Percentiles rank a stretch among this genome's conserved stretches.
Evolutionary conservation across 2,888 invertebrate species (phyloP).

Genomic region (Ophion obscuratus): DNA sequence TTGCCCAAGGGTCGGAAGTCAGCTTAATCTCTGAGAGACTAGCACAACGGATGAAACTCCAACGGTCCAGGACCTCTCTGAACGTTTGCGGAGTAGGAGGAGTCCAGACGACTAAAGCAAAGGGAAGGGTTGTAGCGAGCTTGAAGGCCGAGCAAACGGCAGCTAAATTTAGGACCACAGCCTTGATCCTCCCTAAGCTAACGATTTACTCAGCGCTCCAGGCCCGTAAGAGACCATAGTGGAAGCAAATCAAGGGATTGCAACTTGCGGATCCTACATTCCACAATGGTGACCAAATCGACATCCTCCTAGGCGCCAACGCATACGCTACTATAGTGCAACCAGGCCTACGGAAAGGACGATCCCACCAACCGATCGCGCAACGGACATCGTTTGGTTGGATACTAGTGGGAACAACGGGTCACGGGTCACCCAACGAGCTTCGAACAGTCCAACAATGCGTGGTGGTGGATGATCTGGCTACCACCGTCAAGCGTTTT

Average conservation of each 20-base stretch:
- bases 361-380: slow-evolving; percentile 2
- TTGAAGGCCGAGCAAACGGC: not conserved
- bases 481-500: slow-evolving; percentile 34
- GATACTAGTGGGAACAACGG: slow-evolving; percentile 34
- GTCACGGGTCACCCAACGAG: not conserved
- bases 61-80: not conserved
- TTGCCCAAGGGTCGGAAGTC: too few species aligned
- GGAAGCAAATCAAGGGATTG: slow-evolving; percentile 39
- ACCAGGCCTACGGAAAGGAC: slow-evolving; percentile 3
- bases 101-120: not conserved
- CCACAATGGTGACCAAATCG: slow-evolving; percentile 20
- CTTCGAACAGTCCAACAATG: not conserved
- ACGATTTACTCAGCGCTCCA: not conserved
- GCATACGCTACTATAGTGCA: slow-evolving; percentile 17
- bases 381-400: slow-evolving; percentile 49
- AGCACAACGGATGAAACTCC: too few species aligned
- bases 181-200: slow-evolving; percentile 22
- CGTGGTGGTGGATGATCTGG: not conserved
- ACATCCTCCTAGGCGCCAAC: slow-evolving; percentile 43
- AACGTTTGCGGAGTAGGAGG: not conserved
- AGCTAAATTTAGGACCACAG: not conserved
- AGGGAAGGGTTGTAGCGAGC: not conserved
- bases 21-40: not conserved
- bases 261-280: slow-evolving; percentile 35
- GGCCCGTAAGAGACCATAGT: not conserved